Conservation (phyloP, 1,140 invertebrate species). For the Venturia canescens region DNA sequence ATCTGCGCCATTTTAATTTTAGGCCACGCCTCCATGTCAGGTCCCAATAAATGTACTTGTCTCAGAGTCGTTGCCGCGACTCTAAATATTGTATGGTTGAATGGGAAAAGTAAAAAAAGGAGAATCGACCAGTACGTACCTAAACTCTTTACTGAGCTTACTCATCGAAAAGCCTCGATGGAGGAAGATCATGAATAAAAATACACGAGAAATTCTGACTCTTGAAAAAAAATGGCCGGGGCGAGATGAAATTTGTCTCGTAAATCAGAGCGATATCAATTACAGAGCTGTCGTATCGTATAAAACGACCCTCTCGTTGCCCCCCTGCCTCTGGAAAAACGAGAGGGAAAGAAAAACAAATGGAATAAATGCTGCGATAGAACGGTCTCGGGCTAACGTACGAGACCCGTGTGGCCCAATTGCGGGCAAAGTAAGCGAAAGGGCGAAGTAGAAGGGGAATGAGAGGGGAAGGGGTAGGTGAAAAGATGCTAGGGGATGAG, state of each 20-base stretch:
- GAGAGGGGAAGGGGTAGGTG: too few relatives aligned
- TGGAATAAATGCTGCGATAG: constrained; percentile 26
- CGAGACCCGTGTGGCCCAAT: constrained; percentile 41
- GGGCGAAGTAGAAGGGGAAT: too few relatives aligned
- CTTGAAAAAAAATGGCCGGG: neutral
- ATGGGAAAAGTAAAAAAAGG: too few relatives aligned
- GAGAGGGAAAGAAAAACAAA: constrained; percentile 9
- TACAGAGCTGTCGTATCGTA: constrained; percentile 1
- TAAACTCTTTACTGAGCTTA: too few relatives aligned
- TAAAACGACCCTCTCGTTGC: constrained; percentile 5
- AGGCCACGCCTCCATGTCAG: too few relatives aligned
- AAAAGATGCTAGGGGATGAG: neutral
- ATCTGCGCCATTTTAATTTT: too few relatives aligned
- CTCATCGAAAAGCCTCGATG: constrained; percentile 15
- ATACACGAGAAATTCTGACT: neutral
- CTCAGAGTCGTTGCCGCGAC: too few relatives aligned
- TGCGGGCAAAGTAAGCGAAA: constrained; percentile 28
- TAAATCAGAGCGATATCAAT: constrained; percentile 20
- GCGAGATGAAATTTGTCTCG: constrained; percentile 15
- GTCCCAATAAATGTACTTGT: too few relatives aligned
- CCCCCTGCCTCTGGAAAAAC: neutral
- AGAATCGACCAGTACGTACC: too few relatives aligned
- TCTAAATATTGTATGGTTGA: too few relatives aligned
- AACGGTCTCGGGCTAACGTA: constrained; percentile 24
- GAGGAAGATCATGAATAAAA: too few relatives aligned